phyloP scores from a whole-genome alignment of 2,888 invertebrate species.

The Argyra leucocephala region DNA sequence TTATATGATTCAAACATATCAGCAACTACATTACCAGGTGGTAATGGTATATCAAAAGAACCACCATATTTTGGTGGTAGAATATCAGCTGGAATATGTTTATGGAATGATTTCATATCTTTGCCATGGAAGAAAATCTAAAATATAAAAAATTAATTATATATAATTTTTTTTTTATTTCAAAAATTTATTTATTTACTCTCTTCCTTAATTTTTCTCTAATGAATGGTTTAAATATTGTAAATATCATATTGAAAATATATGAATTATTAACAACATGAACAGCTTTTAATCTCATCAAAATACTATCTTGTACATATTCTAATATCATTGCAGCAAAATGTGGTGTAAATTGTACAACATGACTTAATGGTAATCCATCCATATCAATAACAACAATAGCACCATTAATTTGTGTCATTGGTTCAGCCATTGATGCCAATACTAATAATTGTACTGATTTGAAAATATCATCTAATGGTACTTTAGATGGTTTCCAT shows the following conservation, averaged over 20 bases:
- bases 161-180: not conserved
- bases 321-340: conserved; percentile 63
- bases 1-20: conserved; percentile 59
- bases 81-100: conserved; percentile 50
- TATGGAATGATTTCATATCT: conserved; percentile 51
- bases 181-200: conserved; percentile 43
- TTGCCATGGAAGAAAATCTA: conserved; percentile 65
- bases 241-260: conserved; percentile 76
- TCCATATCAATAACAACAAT: conserved; percentile 67
- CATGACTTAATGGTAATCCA: conserved; percentile 61
- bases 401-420: conserved; percentile 67
- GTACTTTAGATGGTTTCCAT: conserved; percentile 65
- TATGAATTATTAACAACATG: conserved; percentile 82
- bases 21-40: conserved; percentile 57
- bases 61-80: conserved; percentile 61
- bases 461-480: conserved; percentile 58
- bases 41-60: conserved; percentile 45
- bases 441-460: conserved; percentile 60
- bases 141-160: conserved; percentile 20
- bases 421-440: conserved; percentile 68
- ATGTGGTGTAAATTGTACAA: conserved; percentile 68
- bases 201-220: conserved; percentile 71
- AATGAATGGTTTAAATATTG: conserved; percentile 80
- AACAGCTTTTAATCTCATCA: conserved; percentile 71
- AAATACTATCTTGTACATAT: conserved; percentile 71